These are phyloP conservation scores for Alsophila aescularia DNA, from an alignment of 2,888 invertebrate genomes.

Conservation along the genomic window DNA sequence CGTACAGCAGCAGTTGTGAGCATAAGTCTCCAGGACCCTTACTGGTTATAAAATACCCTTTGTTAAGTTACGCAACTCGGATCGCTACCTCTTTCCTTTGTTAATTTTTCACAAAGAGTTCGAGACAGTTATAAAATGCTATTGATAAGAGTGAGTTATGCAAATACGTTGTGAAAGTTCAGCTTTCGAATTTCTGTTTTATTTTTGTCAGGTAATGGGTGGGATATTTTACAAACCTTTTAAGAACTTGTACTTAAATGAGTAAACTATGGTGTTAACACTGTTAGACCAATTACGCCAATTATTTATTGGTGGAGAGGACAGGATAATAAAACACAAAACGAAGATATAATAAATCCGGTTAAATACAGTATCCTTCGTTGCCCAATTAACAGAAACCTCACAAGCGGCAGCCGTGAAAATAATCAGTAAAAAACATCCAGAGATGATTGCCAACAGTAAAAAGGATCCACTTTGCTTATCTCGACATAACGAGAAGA, in stretches of 20 bases:
- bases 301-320: too few relatives aligned
- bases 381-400: conserved; percentile 1
- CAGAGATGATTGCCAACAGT: conserved; percentile 37
- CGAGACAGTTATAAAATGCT: conserved; percentile 37
- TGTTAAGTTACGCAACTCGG: conserved; percentile 70
- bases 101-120: conserved; percentile 58
- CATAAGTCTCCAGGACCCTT: neutral
- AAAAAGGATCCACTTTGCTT: conserved; percentile 63
- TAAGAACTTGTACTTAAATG: too few relatives aligned
- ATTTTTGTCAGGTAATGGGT: neutral
- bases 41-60: conserved; percentile 56
- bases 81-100: conserved; percentile 66
- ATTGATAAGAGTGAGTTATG: conserved; percentile 34
- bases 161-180: conserved; percentile 26
- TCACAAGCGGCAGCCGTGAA: conserved; percentile 22
- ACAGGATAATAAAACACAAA: too few relatives aligned
- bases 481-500: conserved; percentile 64
- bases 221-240: neutral
- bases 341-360: too few relatives aligned
- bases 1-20: too few relatives aligned
- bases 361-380: too few relatives aligned
- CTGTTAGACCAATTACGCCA: too few relatives aligned
- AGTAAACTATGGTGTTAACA: too few relatives aligned
- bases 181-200: neutral
- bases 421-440: conserved; percentile 31